Base-by-base conservation (phyloP, 2,113 vertebrate genomes). In the Pelusios castaneus region DNA sequence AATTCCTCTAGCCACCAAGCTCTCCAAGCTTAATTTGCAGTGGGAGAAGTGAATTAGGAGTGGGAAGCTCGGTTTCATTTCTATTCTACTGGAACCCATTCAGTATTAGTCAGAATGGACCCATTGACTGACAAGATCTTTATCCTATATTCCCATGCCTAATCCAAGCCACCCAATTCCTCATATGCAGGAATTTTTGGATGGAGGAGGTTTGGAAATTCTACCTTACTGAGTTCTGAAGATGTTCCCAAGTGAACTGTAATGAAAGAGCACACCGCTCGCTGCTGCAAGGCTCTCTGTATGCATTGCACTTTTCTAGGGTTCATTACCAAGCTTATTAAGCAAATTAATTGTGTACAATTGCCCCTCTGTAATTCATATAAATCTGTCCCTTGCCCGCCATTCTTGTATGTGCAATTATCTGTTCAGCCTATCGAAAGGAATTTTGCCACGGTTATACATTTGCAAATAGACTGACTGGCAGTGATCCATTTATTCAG, bases 141-240 rank as follows among this genome's bases (percentile, higher is more conserved):
- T 76, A 16, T 27, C 24, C 51, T 1, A 1, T 51, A 27, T 52
- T 27, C 51, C 52, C 45, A 14, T 34, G 82, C 49, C 55, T 70
- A 29, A 77, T 24, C 8, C 70, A 38, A 88, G 14, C 75, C 21
- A 43, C 10, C 55, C 8, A 5, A 7, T 82, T 29, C 41, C 73
- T 70, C 41, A 31, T 79, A 51, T 38, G 54, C 80, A 55, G 77
- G n/a, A 4, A 34, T 14, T 11, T 87, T 47, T 2, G 1, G 34
- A 13, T 45, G 70, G 0, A 0, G 19, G 24, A 11, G 25, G 38
- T 29, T 43, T 76, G 41, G 25, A 76, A 45, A 76, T 29, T 45
- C 24, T 27, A 10, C 25, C 24, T 34, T 10, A 45, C 2, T 1
- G 3, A 92, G 43, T 38, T 34, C 81, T 67, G 25, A 29, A 82